Conservation (phyloP, 2,113 vertebrate genomes). For the Alaudala cheleensis region DNA sequence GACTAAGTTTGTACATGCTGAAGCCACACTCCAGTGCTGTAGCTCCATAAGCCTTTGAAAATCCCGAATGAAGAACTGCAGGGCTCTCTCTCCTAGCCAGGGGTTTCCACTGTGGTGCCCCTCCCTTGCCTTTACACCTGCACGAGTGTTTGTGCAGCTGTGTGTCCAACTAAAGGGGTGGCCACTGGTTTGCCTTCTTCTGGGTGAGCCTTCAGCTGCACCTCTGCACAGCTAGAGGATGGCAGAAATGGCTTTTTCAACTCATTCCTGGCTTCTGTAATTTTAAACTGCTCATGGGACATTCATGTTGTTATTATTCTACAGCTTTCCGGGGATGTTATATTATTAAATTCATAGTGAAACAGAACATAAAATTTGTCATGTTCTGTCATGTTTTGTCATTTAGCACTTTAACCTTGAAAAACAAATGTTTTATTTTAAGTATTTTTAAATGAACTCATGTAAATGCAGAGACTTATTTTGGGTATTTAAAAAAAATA, state of each 20-base stretch:
- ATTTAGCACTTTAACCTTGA: not conserved
- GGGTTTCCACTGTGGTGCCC: not conserved
- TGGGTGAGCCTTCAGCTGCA: not conserved
- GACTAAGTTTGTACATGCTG: not conserved
- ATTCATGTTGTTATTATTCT: not conserved
- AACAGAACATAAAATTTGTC: not conserved
- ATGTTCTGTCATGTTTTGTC: not conserved
- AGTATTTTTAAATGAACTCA: not conserved
- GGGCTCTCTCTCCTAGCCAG: not conserved
- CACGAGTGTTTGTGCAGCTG: not conserved
- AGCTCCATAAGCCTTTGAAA: not conserved
- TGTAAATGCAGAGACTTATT: not conserved
- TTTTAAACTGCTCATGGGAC: not conserved
- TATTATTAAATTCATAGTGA: not conserved
- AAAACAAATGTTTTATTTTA: not conserved
- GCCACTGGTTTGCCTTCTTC: not conserved
- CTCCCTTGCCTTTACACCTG: not conserved
- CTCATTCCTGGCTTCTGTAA: not conserved
- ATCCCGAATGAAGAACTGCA: not conserved
- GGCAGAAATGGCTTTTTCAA: not conserved
- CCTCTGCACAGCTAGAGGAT: not conserved
- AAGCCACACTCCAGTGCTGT: not conserved
- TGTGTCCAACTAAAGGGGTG: not conserved
- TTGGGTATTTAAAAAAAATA: not conserved
- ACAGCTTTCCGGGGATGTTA: not conserved